Evolutionary conservation across 2,113 vertebrate species (phyloP).

Genomic region (Macroglossus sobrinus): DNA sequence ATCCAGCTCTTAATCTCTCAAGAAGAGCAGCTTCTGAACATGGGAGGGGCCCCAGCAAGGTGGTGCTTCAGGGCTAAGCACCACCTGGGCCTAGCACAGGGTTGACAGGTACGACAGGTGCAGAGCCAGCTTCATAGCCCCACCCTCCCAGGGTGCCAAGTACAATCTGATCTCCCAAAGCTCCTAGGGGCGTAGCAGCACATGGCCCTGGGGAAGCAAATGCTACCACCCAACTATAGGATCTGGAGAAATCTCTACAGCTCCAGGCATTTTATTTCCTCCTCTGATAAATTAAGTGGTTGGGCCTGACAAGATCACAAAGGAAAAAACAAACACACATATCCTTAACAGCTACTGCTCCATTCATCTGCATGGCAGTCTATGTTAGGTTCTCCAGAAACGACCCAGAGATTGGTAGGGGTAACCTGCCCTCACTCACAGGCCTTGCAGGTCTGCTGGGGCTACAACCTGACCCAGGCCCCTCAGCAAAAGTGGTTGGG

Average conservation of each 20-base stretch:
- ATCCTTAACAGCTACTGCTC: background rate
- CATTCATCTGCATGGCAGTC: background rate
- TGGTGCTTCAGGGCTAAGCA: background rate
- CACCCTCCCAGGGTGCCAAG: background rate
- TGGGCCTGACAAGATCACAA: background rate
- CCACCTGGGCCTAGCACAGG: background rate
- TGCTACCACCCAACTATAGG: background rate
- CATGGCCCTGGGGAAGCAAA: too few species aligned
- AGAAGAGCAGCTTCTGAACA: background rate
- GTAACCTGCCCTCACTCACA: background rate
- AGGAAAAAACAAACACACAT: background rate
- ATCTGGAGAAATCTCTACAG: background rate
- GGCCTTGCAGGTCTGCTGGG: background rate
- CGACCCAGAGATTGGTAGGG: background rate
- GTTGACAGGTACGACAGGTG: background rate
- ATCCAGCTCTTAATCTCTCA: background rate
- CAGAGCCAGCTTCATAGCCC: background rate
- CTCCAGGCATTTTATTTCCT: background rate
- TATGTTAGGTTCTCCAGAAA: background rate
- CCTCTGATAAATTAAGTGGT: background rate
- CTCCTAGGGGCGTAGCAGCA: fast-evolving
- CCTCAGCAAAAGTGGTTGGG: background rate
- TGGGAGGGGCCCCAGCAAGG: background rate
- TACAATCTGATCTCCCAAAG: background rate
- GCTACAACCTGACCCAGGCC: background rate